Base-by-base conservation (phyloP, 2,888 invertebrate species). In the Helobdella robusta region DNA sequence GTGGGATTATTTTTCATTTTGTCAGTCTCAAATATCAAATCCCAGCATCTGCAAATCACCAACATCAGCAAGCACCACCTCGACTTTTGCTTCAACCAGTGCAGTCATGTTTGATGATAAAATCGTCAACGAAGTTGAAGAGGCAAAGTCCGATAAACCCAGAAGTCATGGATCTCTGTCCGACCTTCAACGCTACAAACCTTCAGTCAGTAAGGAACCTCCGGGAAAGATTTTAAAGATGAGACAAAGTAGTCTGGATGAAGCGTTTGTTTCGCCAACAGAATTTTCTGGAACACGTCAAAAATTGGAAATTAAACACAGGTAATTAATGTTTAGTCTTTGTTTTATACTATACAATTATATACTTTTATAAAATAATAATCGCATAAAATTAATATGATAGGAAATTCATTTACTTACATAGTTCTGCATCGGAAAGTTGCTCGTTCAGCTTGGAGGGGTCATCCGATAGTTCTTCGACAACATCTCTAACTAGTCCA, bases 191-290 rank as follows among this genome's bases (percentile, higher is more conserved):
- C 36, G 23, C 25, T 40, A 25, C 20, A 44, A 18, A 18, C 23
- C 40, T 40, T 35, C 28, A 20, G n/a, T n/a, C n/a, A n/a, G n/a
- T n/a, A 30, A 62, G 20, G 62, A 62, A 34, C 62, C 50, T 20
- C 62, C 62, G 8, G 34, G 32, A 18, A 62, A 62, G 20, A 3
- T 56, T 8, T n/a, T 56, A 28, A 62, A 62, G 34, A n/a, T 50
- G n/a, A 46, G 62, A 28, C 62, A 62, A 35, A 62, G 32, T 48
- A 62, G 62, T 62, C 50, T 62, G 15, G 50, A 46, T 44, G 62
- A 50, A 8, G 46, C 23, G n/a, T 30, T 46, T 56, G 56, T 11
- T 1, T 56, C 56, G n/a, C 56, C 56, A 8, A 28, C 28, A 4
- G 56, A 56, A 6, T 56, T 56, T 56, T 56, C 56, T 28, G 28